Evolutionary conservation across 2,888 invertebrate species (phyloP), one percentile per base, ranked within the genome.

Genomic region (Dryobota labecula): DNA sequence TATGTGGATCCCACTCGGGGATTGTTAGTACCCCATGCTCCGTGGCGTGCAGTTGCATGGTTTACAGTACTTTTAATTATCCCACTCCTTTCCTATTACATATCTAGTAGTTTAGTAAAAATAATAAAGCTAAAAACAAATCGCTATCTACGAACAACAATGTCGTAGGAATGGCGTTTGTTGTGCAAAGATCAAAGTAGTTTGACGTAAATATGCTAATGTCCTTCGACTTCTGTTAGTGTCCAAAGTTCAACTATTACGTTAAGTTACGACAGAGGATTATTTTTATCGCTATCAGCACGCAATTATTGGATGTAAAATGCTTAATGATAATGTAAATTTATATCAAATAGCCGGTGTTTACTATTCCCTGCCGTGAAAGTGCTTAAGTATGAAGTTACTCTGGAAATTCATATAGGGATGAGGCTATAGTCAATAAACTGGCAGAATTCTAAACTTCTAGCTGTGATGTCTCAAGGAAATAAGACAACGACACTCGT

Each of bases 201-300:
- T 36, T 30, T 18, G n/a, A 67, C 36, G 47, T 66, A 49, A 58
- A 76, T 24, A 62, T 13, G 20, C 20, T 6, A 8, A 36, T 47
- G 73, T 68, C 68, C 68, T 73, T 77, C 38, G 60, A 73, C 45
- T 51, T 61, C 20, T 36, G 49, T 56, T 49, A 5, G 13, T 8
- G 77, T 56, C n/a, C 64, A n/a, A 78, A 78, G 77, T 78, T 61
- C 77, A 77, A 64, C 45, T 53, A 43, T 43, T 47, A 65, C 43
- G 49, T 47, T 47, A 65, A 36, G 49, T 47, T 57, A 60, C n/a
- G 41, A 33, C 13, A 15, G 20, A 15, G 41, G 63, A 49, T 56
- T 49, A 56, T 67, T 60, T 71, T 64, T 77, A 64, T 73, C 77
- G 38, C 24, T 73, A 64, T 73, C 63, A 73, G 9, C 53, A 27